Conservation (phyloP, 2,888 invertebrate species). For the Phasia obesa region DNA sequence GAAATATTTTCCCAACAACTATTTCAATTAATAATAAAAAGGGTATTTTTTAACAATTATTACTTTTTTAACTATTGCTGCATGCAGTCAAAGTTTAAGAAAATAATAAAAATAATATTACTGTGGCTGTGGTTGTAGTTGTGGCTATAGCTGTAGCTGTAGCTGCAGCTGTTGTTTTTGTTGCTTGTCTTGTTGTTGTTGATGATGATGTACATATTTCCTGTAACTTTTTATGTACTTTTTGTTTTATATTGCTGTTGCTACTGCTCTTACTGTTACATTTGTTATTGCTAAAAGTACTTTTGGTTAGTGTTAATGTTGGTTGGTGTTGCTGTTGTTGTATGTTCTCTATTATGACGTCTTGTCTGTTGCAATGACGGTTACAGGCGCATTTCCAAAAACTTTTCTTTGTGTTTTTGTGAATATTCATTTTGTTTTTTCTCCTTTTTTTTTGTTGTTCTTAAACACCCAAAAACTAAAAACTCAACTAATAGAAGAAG, state of each 20-base stretch:
- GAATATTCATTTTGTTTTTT: slow-evolving; percentile 33
- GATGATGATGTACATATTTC: slow-evolving; percentile 69
- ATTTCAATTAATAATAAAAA: slow-evolving; percentile 1
- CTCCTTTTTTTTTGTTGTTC: too few relatives aligned
- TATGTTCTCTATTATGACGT: slow-evolving; percentile 67
- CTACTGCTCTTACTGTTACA: slow-evolving; percentile 11
- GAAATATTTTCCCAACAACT: too few relatives aligned
- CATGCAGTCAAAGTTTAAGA: slow-evolving; percentile 39
- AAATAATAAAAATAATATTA: slow-evolving; percentile 8
- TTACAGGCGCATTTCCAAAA: slow-evolving; percentile 67
- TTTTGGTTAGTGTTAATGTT: slow-evolving; percentile 19
- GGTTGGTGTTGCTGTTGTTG: slow-evolving; percentile 19
- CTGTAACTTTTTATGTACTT: slow-evolving; percentile 42
- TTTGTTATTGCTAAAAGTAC: slow-evolving; percentile 37
- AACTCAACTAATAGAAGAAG: slow-evolving; percentile 44
- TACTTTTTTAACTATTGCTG: neutral
- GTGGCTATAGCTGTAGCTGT: slow-evolving; percentile 7
- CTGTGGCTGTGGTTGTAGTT: too few relatives aligned
- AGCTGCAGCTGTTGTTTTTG: neutral
- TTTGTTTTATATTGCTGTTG: slow-evolving; percentile 4
- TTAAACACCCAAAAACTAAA: slow-evolving; percentile 46
- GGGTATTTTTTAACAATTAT: slow-evolving; percentile 26
- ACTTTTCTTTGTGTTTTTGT: slow-evolving; percentile 28
- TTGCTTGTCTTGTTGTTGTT: slow-evolving; percentile 14
- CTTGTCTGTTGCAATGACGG: slow-evolving; percentile 68